Evolutionary conservation across 2,113 vertebrate genomes (phyloP).

Genomic region (Laterallus jamaicensis): DNA sequence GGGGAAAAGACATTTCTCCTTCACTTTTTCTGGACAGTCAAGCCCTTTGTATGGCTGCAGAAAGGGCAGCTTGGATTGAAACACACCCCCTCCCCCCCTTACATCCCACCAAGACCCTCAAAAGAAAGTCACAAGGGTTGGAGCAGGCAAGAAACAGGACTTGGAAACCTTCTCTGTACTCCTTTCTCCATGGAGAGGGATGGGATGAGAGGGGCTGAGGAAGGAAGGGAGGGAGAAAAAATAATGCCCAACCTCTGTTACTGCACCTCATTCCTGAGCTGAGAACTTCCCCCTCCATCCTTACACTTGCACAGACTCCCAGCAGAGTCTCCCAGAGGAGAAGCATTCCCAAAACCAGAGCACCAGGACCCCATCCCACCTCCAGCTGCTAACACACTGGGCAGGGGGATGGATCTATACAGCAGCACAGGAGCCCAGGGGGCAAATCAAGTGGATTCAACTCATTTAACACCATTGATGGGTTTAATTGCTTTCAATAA

Average conservation of each 20-base stretch:
- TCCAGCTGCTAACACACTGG: not conserved
- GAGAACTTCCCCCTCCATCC: not conserved
- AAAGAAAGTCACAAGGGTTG: not conserved
- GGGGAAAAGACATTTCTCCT: not conserved
- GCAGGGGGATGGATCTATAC: not conserved
- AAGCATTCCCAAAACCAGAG: not conserved
- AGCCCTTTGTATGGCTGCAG: not conserved
- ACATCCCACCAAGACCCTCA: not conserved
- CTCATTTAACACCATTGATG: not conserved
- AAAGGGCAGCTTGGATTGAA: not conserved
- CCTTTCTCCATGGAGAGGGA: not conserved
- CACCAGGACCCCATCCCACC: not conserved
- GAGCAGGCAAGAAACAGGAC: not conserved
- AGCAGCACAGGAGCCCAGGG: not conserved
- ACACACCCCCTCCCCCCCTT: too few relatives aligned
- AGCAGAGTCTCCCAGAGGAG: not conserved
- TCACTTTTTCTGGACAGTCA: not conserved
- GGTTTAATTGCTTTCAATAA: not conserved
- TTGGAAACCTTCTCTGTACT: not conserved
- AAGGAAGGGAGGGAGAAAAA: not conserved
- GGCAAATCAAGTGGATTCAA: not conserved
- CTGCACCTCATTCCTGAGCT: not conserved
- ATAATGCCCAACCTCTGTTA: too few relatives aligned
- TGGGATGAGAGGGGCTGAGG: not conserved
- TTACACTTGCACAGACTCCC: not conserved